Base-by-base conservation (phyloP, 23 tunicate species). In the Botrylloides violaceus region DNA sequence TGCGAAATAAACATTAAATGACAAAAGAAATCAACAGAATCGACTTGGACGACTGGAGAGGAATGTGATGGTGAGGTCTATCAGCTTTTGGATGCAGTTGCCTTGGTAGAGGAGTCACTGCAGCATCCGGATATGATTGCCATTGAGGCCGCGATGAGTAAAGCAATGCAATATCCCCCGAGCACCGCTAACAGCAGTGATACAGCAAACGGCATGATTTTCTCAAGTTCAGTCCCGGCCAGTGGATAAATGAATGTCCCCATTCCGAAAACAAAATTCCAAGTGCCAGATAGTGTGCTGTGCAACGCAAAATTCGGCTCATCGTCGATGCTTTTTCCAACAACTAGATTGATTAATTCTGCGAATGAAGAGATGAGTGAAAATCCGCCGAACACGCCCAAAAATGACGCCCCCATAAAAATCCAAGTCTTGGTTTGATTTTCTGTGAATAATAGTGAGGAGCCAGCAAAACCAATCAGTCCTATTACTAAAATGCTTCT, bases 341-440 rank as follows among this genome's bases (percentile, higher is more conserved):
- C 23, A 18, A 1, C 65, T 1, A 60, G 26, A 23, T 25, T 28
- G 25, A 68, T 9, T 30, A 68, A 37, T 19, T 68, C 56, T 18
- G 36, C 58, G 30, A 68, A 43, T 9, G 58, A 26, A 0, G 58
- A 32, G 24, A 68, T 36, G 26, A 43, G 5, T n/a, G 26, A 21
- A 19, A 43, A 20, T 19, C 29, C 74, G 12, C 29, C 74, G 26
- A 43, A 68, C 4, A 43, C 28, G 9, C 74, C 74, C 15, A 68
- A 36, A 32, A 36, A 28, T 32, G 74, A 68, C 24, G 74, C 24
- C 4, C 74, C 58, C 36, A 68, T 56, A 43, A n/a, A 68, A 37
- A 68, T 43, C 0, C 36, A 0, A 7, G 29, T 6, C n/a, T 25
- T 68, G 9, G 18, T 32, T 1, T 68, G 74, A 35, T 43, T 20